Base-by-base conservation (phyloP, 2,113 vertebrate genomes). In the Pionites leucogaster region DNA sequence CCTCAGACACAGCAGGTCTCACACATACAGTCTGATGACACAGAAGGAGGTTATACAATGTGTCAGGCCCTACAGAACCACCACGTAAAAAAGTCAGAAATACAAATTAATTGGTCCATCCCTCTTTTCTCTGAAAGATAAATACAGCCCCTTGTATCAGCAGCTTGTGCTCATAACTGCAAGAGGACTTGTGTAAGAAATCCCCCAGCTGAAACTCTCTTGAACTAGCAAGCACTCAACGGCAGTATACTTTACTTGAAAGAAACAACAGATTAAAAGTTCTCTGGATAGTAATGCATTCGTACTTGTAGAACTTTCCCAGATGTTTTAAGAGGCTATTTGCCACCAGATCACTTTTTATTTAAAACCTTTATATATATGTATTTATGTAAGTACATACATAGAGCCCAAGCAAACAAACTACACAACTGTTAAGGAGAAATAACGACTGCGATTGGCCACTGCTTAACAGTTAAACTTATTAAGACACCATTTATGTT, bases 401-500 rank as follows among this genome's bases (percentile, higher is more conserved):
- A 46, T 2, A n/a, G 33, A 81, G 37, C 33, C 41, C 76, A 59
- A 84, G 88, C 83, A 75, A 88, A 95, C 83, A 65, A 88, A 93
- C 41, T 23, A 52, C 63, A 52, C 15, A 52, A 82, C 80, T 71
- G 63, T 64, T 96, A 57, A 92, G 76, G 55, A 46, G 83, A 94
- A 93, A 72, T 62, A 81, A 86, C 59, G 89, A 79, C 13, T 50
- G 50, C 88, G 94, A 94, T 22, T 91, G 72, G 85, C 85, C 84
- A 92, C 20, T 67, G 63, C 74, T 95, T 93, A 95, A 95, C 83
- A 95, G 52, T 25, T 74, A 93, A 94, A 96, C 95, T 86, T 94
- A 97, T 80, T 96, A 95, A 82, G 97, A 95, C 86, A 87, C 46
- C 75, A 93, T 91, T 96, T 80, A 90, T 95, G 81, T 82, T 9